phyloP scores from a whole-genome alignment of 2,888 invertebrate genomes.

The Strigamia maritima region DNA sequence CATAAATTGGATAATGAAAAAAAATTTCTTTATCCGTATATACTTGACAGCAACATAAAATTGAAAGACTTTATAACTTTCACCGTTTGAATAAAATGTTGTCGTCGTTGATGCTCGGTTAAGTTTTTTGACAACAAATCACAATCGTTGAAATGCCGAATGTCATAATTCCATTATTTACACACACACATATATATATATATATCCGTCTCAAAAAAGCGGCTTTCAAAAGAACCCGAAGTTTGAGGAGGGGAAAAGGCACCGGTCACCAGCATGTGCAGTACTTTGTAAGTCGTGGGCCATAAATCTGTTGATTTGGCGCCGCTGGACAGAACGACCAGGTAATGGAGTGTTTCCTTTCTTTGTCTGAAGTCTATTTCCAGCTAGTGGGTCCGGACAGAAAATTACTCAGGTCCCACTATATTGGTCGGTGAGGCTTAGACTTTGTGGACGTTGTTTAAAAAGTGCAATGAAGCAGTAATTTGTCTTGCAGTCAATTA shows the following conservation, averaged over 20 bases:
- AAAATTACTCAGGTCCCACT: slow-evolving; percentile 6
- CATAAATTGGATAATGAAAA: slow-evolving; percentile 7
- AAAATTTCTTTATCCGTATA: not conserved
- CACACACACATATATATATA: too few relatives aligned
- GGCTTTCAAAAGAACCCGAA: slow-evolving; percentile 12
- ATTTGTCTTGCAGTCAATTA: slow-evolving; percentile 7
- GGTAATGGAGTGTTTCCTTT: slow-evolving; percentile 27
- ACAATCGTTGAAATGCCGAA: slow-evolving; percentile 6
- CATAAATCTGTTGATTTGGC: slow-evolving; percentile 27
- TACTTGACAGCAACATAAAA: not conserved
- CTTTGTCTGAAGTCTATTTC: slow-evolving; percentile 27
- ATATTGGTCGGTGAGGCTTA: not conserved
- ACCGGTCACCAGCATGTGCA: not conserved
- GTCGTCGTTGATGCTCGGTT: not conserved
- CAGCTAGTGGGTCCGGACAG: slow-evolving; percentile 19
- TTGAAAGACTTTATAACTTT: not conserved
- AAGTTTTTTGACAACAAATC: slow-evolving; percentile 8
- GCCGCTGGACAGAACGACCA: slow-evolving; percentile 26
- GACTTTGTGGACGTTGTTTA: not conserved
- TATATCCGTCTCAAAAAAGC: not conserved
- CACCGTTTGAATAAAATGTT: not conserved
- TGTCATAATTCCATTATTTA: slow-evolving; percentile 19
- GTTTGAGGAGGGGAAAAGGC: not conserved
- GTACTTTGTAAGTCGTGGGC: slow-evolving; percentile 26
- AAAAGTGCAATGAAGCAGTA: not conserved